Base-by-base conservation (phyloP, 1,140 invertebrate genomes). In the Papilio polytes region DNA sequence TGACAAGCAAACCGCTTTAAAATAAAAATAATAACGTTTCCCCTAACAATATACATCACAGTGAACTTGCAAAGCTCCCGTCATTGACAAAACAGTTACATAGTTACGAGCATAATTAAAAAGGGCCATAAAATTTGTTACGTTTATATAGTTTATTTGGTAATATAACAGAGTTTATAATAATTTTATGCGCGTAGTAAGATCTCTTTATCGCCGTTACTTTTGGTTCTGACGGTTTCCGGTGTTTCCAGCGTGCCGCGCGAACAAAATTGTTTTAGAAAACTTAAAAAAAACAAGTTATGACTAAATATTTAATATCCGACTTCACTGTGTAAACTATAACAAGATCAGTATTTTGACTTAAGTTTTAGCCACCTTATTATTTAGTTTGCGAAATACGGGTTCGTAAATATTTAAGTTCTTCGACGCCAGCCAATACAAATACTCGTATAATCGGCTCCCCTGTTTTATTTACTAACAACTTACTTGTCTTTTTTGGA, bases 391-490 rank as follows among this genome's bases (percentile, higher is more conserved):
- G n/a, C n/a, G 46, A 74, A 74, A 74, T 74, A 74, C 44, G 4
- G 73, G 46, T 53, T 74, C n/a, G 41, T 46, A 74, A 74, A 74
- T 74, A 74, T 51, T 74, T 12, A 74, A 74, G 73, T 51, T 74
- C 46, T 74, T 76, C 44, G 44, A 76, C 74, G 74, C 74, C 20
- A 53, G 2, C 20, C 18, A 76, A 76, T 76, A 66, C 59, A 41
- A 78, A 63, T 59, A 78, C 53, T 78, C 36, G 56, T 63, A 63
- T 44, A 22, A 63, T 78, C 77, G 77, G 77, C n/a, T 63, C 12
- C 15, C 56, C 56, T 44, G 77, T 63, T 78, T 77, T 86, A 84
- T 86, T 86, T 86, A 84, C 82, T 78, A 83, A 85, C 81, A 82
- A 48, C 79, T 78, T 82, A 70, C 63, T 82, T 80, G 81, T 83